Base-by-base conservation (phyloP, 2,113 vertebrate genomes). In the Alethe castanea region DNA sequence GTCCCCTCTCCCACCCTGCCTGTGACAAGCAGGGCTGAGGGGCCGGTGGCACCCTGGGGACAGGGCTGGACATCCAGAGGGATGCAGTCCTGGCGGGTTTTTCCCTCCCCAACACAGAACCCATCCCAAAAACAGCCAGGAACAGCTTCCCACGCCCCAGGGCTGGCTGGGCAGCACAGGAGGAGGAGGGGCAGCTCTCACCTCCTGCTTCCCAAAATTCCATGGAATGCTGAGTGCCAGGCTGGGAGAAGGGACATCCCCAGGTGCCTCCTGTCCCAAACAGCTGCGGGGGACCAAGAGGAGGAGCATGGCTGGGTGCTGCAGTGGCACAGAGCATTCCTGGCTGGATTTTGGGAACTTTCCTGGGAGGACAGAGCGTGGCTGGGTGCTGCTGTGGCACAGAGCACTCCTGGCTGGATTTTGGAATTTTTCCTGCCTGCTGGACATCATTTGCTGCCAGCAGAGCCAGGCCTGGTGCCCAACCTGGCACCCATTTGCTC, bases 31-130 rank as follows among this genome's bases (percentile, higher is more conserved):
- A 1, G 38, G 23, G 28, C 44, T 8, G 0, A 59, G 72, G 56
- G 31, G 66, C 40, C 5, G 11, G 29, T 45, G 53, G 52, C 29
- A 42, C 40, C 33, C 62, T 12, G 36, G 42, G 59, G 52, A 50
- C 57, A 19, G 26, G 50, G 69, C n/a, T 50, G 8, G 11, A 2
- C 5, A 7, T 14, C 2, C 2, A 5, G 19, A 19, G 0, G 38
- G 53, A 12, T 12, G 11, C 31, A 0, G 2, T 35, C 18, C 42
- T 19, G 3, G 5, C 15, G 17, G 17, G 3, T 7, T 11, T 31
- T 33, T 6, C 4, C 12, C 19, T 42, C 9, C 0, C 1, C 45
- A 10, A 0, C 28, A 8, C 1, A 12, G 67, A 19, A 76, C 1
- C 29, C 44, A 7, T 29, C 65, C 76, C 80, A 8, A 72, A 88